A percentile compares a stretch with the other conserved stretches of the same genome.
phyloP scores from a whole-genome alignment of 2,888 invertebrate species.

The Catocala fraxini region DNA sequence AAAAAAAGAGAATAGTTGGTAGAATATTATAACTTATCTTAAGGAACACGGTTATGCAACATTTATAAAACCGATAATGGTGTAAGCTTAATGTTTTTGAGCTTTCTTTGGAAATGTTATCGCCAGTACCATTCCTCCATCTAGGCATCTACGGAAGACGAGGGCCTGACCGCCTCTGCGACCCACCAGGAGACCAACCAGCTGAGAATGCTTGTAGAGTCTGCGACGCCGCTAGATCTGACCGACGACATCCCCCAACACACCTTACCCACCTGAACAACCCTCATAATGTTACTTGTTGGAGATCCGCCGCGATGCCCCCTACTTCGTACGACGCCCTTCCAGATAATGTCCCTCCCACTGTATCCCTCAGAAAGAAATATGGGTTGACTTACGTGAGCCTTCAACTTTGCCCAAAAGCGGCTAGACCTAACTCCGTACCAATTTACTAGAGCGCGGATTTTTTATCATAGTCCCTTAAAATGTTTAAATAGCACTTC shows the following conservation, averaged over 20 bases:
- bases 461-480: slow-evolving; percentile 73
- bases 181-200: slow-evolving; percentile 83
- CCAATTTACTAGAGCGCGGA: slow-evolving; percentile 99
- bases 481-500: too few species aligned
- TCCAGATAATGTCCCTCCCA: slow-evolving; percentile 97
- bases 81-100: too few species aligned
- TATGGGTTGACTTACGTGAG: slow-evolving; percentile 99
- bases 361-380: slow-evolving; percentile 97
- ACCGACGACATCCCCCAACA: slow-evolving; percentile 92
- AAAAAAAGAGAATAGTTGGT: too few species aligned
- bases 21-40: too few species aligned
- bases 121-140: slow-evolving; percentile 89
- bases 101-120: too few species aligned
- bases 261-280: slow-evolving; percentile 98
- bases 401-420: slow-evolving; percentile 97
- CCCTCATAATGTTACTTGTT: slow-evolving; percentile 98
- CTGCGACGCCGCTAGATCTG: slow-evolving; percentile 94
- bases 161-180: slow-evolving; percentile 93
- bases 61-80: too few species aligned
- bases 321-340: slow-evolving; percentile 92
- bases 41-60: too few species aligned
- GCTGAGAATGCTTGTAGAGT: slow-evolving; percentile 90
- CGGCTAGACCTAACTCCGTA: slow-evolving; percentile 98
- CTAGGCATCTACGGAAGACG: slow-evolving; percentile 97
- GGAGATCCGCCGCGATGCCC: slow-evolving; percentile 96